Evolutionary conservation across 2,888 invertebrate genomes (phyloP), one percentile per base, ranked within the genome.

Genomic region (Parnassius smintheus): DNA sequence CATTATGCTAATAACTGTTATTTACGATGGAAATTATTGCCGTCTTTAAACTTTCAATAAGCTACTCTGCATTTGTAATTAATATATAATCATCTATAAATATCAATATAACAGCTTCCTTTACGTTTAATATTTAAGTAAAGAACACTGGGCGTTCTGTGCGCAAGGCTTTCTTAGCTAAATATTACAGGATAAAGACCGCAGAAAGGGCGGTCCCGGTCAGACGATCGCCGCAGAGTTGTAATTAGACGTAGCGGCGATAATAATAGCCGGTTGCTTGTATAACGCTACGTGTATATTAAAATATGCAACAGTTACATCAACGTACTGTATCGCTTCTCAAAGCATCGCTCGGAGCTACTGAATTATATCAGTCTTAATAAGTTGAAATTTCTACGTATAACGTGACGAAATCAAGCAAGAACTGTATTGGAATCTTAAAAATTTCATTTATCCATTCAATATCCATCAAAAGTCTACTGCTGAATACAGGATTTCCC

Each of bases 191-290:
- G 1, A 48, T 41, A n/a, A 25, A 56, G 56, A 48, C 35, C 35
- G 48, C 48, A 25, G 12, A 11, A 13, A 22, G 2, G 50, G 22
- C 42, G 60, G 54, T 12, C 49, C 44, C 7, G 48, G 2, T 10
- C 11, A 48, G 25, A 22, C 18, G 48, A 22, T 25, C 13, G 22
- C 44, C 41, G 13, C 12, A 41, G 25, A 13, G 22, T 44, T 50
- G 44, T 56, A 44, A 61, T 61, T 61, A 61, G 13, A 56, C 55
- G 46, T 35, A n/a, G 42, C 25, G 22, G 2, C 50, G 22, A 22
- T 56, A 61, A 22, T 56, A 61, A 61, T 61, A 61, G 56, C 25
- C 55, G 25, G 50, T 45, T 56, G 9, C 25, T 18, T 25, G 44
- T 46, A 48, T 35, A 41, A 54, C 51, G 42, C 22, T 13, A 10